Base-by-base conservation (phyloP, 2,797 vertebrate genomes). In the Pteronotus mesoamericanus region DNA sequence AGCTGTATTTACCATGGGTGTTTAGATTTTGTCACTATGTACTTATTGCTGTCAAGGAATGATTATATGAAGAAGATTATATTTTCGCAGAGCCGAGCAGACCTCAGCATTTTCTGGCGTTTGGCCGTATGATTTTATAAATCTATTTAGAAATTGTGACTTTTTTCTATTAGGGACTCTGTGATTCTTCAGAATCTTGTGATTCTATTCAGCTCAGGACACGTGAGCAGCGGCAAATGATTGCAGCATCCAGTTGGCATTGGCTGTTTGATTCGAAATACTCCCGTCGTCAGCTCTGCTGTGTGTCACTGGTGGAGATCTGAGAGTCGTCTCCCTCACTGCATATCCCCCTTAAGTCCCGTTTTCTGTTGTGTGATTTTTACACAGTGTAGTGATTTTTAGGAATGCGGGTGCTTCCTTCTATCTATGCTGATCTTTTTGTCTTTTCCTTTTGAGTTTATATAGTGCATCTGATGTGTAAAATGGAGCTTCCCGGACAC, bases 131-230 rank as follows among this genome's bases (percentile, higher is more conserved):
- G 74, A 61, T 68, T 96, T 78, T 59, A 88, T 44, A 86, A 61
- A 75, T 83, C 46, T 84, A 29, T 69, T 89, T 93, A 51, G 86
- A 66, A 79, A 89, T 89, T 75, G 19, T 86, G 86, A 91, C 44
- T 53, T 88, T 95, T 95, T 83, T 90, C 37, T 93, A 9, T 78
- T 86, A 78, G 21, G 82, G 51, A 61, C 7, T 55, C 57, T 89
- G 37, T 86, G 61, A 68, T 90, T 95, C 61, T 82, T 96, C 77
- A 88, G 66, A 94, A 75, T 68, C 51, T 92, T 55, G 6, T 82
- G 91, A 88, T 48, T 94, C 9, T 57, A 42, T 44, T 96, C 74
- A 69, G 29, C 32, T 88, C 12, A 94, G 64, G 68, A 71, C 11
- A 74, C 69, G 37, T 89, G 84, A 91, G 48, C 39, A 66, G 19